Evolutionary conservation across 1,140 invertebrate species (phyloP).

Genomic region (Bombyx mori): DNA sequence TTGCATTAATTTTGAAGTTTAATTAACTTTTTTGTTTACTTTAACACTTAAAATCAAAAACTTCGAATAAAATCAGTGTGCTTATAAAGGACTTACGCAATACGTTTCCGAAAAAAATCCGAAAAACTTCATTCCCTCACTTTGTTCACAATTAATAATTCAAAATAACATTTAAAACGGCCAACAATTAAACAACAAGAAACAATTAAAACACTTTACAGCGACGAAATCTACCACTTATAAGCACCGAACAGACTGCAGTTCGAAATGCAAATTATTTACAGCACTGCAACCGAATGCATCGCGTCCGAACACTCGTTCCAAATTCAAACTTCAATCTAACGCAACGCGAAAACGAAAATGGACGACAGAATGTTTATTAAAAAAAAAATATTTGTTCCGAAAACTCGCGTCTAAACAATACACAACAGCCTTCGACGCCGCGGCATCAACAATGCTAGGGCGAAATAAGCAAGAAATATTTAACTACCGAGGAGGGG

Average conservation of each 20-base stretch:
- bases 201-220: constrained; percentile 49
- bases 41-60: background rate
- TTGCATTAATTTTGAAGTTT: background rate
- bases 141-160: constrained; percentile 11
- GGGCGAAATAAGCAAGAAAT: constrained; percentile 73
- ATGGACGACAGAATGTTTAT: constrained; percentile 17
- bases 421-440: constrained; percentile 65
- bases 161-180: constrained; percentile 21
- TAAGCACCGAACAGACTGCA: constrained; percentile 50
- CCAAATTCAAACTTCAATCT: constrained; percentile 3
- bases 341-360: constrained; percentile 13
- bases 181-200: constrained; percentile 35
- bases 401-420: constrained; percentile 55
- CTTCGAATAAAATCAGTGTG: background rate
- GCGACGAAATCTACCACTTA: constrained; percentile 59
- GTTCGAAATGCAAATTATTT: constrained; percentile 61
- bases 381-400: constrained; percentile 46
- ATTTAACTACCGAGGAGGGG: constrained; percentile 70
- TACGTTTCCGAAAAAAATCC: constrained; percentile 10
- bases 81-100: constrained; percentile 11
- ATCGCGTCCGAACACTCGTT: constrained; percentile 17
- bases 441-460: constrained; percentile 71
- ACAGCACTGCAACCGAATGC: constrained; percentile 46
- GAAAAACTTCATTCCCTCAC: constrained; percentile 21
- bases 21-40: background rate